phyloP scores from a whole-genome alignment of 2,888 invertebrate genomes.

The Copidosoma aretas region DNA sequence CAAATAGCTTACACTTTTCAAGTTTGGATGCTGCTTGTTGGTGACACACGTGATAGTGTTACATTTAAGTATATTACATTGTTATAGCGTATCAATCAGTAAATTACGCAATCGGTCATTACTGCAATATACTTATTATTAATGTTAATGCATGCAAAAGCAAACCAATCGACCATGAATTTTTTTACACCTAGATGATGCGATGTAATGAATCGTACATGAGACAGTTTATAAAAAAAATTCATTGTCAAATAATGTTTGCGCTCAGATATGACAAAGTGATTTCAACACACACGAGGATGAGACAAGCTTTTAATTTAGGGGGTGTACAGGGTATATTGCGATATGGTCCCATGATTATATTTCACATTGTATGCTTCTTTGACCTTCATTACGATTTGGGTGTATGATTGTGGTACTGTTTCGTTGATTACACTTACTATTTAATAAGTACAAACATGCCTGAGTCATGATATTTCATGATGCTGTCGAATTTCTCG shows the following conservation, averaged over 20 bases:
- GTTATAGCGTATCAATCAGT: slow-evolving; percentile 8
- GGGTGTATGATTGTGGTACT: not conserved
- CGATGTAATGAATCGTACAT: too few relatives aligned
- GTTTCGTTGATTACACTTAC: slow-evolving; percentile 3
- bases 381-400: slow-evolving; percentile 18
- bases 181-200: slow-evolving; percentile 8
- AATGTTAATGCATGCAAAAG: slow-evolving; percentile 33
- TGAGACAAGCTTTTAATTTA: slow-evolving; percentile 19
- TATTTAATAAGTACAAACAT: slow-evolving; percentile 27
- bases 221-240: slow-evolving; percentile 15
- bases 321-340: slow-evolving; percentile 3
- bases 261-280: slow-evolving; percentile 17
- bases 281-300: slow-evolving; percentile 22
- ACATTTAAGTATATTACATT: slow-evolving; percentile 29
- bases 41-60: slow-evolving; percentile 30
- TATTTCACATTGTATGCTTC: slow-evolving; percentile 13
- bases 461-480: slow-evolving; percentile 15
- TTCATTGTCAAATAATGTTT: slow-evolving; percentile 34
- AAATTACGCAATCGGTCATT: slow-evolving; percentile 11
- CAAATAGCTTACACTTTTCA: slow-evolving; percentile 35
- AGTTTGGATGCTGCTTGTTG: slow-evolving; percentile 39
- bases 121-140: slow-evolving; percentile 28
- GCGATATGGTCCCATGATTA: not conserved
- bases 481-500: slow-evolving; percentile 1
- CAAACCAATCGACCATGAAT: slow-evolving; percentile 37